Evolutionary conservation across 2,888 invertebrate genomes (phyloP).

Genomic region (Tuta absoluta): DNA sequence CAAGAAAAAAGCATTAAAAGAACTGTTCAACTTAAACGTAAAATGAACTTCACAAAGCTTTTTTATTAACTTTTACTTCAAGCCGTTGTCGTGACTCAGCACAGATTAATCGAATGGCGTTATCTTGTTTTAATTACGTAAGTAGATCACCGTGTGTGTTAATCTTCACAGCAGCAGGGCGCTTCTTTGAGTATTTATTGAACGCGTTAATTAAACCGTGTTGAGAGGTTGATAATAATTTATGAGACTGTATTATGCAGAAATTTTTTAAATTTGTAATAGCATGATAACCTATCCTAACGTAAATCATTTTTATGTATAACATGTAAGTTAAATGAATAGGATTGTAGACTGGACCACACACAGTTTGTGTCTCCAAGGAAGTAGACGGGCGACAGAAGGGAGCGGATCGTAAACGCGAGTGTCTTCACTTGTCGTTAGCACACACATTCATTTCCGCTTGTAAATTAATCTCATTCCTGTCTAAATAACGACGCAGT

Average conservation of each 20-base stretch:
- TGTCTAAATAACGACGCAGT: neutral
- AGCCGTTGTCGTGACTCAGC: neutral
- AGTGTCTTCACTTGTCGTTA: neutral
- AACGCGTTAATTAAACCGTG: neutral
- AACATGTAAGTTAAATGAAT: too few relatives aligned
- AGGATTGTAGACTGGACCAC: neutral
- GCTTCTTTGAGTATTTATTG: neutral
- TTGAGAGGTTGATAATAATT: neutral
- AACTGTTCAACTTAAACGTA: too few relatives aligned
- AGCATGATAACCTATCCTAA: too few relatives aligned
- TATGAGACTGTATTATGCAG: too few relatives aligned
- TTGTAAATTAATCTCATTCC: neutral
- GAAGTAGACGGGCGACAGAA: too few relatives aligned
- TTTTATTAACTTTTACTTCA: neutral
- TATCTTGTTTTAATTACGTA: neutral
- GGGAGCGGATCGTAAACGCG: neutral
- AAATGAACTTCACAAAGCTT: neutral
- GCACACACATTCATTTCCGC: conserved; percentile 11
- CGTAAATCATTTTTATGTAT: too few relatives aligned
- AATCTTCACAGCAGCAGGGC: neutral
- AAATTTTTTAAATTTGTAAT: too few relatives aligned
- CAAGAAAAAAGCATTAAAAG: too few relatives aligned
- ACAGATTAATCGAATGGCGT: neutral
- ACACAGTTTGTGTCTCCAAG: neutral
- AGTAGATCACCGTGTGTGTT: conserved; percentile 8